A percentile compares a stretch with the other conserved stretches of the same genome.
Conservation (phyloP, 2,113 vertebrate genomes). For the Litocranius walleri region DNA sequence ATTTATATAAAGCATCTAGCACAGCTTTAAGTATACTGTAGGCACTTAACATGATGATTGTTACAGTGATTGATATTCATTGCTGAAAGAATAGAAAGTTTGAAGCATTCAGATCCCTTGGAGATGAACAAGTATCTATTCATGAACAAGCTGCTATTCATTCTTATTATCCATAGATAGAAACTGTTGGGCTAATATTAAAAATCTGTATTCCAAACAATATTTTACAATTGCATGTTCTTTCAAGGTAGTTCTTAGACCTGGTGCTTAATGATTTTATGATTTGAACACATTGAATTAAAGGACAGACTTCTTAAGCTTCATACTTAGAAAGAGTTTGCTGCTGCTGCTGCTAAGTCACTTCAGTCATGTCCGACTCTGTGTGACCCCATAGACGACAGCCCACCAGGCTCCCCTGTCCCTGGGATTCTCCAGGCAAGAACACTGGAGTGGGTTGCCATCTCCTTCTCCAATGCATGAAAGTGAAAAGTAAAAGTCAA, state of each 20-base stretch:
- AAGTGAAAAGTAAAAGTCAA: no score
- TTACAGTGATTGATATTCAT: neutral
- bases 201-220: neutral
- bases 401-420: no score
- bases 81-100: neutral
- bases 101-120: neutral
- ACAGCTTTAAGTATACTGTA: neutral
- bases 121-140: neutral
- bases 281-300: slow-evolving; percentile 33
- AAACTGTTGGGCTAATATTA: neutral
- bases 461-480: no score
- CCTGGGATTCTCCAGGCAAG: no score
- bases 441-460: no score
- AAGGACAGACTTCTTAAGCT: neutral
- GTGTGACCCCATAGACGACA: no score
- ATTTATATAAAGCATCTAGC: neutral
- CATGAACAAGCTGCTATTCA: neutral
- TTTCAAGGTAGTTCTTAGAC: neutral
- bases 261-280: neutral
- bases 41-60: neutral
- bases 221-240: slow-evolving; percentile 7
- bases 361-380: no score
- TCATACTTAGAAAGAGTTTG: neutral
- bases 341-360: no score
- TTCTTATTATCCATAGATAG: neutral